Base-by-base conservation (phyloP, 2,797 vertebrate species). In the Sarcoramphus papa region DNA sequence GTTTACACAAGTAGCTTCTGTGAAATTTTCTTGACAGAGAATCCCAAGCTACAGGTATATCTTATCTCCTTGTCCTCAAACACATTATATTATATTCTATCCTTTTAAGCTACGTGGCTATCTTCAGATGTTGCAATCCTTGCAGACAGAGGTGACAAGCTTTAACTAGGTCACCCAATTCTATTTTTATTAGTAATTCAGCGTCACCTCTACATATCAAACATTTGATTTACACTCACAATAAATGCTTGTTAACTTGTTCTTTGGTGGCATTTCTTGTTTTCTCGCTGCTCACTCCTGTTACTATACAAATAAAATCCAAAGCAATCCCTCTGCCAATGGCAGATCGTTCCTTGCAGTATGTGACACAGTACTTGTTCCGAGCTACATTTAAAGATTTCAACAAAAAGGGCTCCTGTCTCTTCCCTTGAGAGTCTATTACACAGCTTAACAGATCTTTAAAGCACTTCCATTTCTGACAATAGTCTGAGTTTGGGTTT, bases 321-420 rank as follows among this genome's bases (percentile, higher is more conserved):
- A 28, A 14, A 68, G 70, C 25, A 56, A 12, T 19, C 57, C 62
- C 59, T 41, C 24, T 41, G 47, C 63, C 72, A 19, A 1, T 1
- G 53, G 31, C 0, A 0, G n/a, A 7, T 18, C 27, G 23, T 23
- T 70, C 57, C 16, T 0, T 6, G 43, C 28, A n/a, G 35, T 11
- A 48, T 10, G 0, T 9, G 45, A 53, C 28, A 6, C 17, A 33
- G 50, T 19, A 10, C 27, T 62, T 28, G 21, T 14, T 54, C 78
- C 14, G 31, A 90, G 60, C 77, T 54, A 21, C 40, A 4, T 16
- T 77, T 16, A 59, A 75, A 62, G 30, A 67, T 45, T 40, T 41
- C 37, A 48, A 22, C 51, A 12, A 56, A 47, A n/a, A 60, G 21
- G 31, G 13, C 47, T 85, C 70, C 62, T 12, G 6, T 5, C 31